Conservation (phyloP, 2,797 vertebrate genomes). For the Diplodus puntazzo region DNA sequence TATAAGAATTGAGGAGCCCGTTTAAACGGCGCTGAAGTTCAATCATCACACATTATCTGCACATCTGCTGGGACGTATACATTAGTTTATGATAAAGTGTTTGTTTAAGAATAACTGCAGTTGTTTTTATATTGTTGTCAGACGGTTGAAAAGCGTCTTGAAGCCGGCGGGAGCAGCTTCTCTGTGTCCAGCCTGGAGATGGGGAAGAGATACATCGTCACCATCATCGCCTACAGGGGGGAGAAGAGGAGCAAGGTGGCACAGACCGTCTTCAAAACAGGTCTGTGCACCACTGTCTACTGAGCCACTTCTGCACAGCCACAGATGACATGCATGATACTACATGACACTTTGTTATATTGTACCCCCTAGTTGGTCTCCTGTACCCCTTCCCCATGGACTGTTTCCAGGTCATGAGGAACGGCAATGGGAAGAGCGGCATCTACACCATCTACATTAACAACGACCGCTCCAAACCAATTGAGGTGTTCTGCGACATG, state of each 20-base stretch:
- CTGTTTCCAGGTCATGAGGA: constrained; percentile 89
- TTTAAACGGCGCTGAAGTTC: not conserved
- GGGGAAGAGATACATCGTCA: constrained; percentile 84
- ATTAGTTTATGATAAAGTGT: too few relatives aligned
- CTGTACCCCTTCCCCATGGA: constrained; percentile 86
- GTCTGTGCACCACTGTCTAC: constrained; percentile 65
- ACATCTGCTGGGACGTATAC: not conserved
- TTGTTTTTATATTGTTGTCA: constrained; percentile 53
- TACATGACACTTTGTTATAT: not conserved
- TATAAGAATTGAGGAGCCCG: not conserved
- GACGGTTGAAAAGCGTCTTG: constrained; percentile 82
- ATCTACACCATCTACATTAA: constrained; percentile 88
- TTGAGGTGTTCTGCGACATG: constrained; percentile 92
- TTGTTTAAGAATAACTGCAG: not conserved
- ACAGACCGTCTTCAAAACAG: constrained; percentile 86
- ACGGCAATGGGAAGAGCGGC: constrained; percentile 82
- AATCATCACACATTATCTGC: not conserved
- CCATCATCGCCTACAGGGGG: constrained; percentile 87
- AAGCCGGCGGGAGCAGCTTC: constrained; percentile 75
- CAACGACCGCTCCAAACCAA: constrained; percentile 76
- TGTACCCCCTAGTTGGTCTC: constrained; percentile 76
- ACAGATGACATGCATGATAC: not conserved
- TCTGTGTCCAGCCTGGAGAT: constrained; percentile 81
- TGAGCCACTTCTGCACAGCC: too few relatives aligned
- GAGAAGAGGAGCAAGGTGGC: constrained; percentile 83